Evolutionary conservation across 1,140 invertebrate species (phyloP).

Genomic region (Panulirus ornatus): DNA sequence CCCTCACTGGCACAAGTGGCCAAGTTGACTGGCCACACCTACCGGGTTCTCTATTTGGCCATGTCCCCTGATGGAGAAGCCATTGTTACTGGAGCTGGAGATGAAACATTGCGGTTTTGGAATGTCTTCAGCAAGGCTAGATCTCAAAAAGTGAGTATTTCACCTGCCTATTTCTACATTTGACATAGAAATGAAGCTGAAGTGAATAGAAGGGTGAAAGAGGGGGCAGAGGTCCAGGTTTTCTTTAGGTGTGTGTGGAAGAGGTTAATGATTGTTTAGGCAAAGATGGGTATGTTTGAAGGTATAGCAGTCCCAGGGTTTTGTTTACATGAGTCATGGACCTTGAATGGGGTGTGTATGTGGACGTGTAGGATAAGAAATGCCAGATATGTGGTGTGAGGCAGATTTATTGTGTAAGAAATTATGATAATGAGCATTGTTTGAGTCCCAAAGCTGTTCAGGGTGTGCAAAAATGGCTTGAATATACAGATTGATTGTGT

Average conservation of each 20-base stretch:
- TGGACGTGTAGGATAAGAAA: too few relatives aligned
- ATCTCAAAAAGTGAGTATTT: constrained; percentile 84
- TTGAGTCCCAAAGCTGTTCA: too few relatives aligned
- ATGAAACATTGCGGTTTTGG: constrained; percentile 99
- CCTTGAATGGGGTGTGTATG: too few relatives aligned
- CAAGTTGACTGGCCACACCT: constrained; percentile 98
- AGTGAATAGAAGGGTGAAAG: not conserved
- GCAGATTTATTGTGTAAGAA: too few relatives aligned
- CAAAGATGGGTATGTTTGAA: not conserved
- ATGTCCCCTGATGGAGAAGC: constrained; percentile 99
- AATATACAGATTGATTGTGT: too few relatives aligned
- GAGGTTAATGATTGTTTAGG: too few relatives aligned
- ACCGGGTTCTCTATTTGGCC: constrained; percentile 97
- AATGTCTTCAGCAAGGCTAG: constrained; percentile 99
- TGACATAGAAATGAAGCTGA: too few relatives aligned
- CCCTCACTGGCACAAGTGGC: constrained; percentile 97
- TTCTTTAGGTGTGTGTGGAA: not conserved
- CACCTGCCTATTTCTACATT: not conserved
- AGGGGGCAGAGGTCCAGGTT: not conserved
- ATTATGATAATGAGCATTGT: too few relatives aligned
- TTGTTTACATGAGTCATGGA: not conserved
- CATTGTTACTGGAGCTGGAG: constrained; percentile 99
- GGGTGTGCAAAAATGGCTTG: too few relatives aligned
- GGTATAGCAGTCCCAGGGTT: not conserved
- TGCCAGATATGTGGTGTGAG: too few relatives aligned